These are phyloP conservation scores for Mesoclemmys tuberculata DNA, from an alignment of 2,113 vertebrate species.

Conservation along the genomic window DNA sequence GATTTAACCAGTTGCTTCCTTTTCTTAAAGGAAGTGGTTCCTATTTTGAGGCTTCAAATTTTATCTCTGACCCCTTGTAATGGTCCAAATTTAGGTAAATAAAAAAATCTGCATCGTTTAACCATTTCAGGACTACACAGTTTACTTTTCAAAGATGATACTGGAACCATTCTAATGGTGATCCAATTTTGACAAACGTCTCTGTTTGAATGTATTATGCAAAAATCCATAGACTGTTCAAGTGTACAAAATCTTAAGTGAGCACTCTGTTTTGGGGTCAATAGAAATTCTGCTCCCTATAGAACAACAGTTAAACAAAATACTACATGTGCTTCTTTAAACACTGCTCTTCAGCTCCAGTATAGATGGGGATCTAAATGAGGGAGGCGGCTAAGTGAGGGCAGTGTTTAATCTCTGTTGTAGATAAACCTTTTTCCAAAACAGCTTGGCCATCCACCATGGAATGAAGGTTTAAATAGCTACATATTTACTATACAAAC, in stretches of 20 bases:
- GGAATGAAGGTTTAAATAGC: not conserved
- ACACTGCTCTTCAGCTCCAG: rapidly evolving
- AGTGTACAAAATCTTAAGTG: not conserved
- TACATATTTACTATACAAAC: not conserved
- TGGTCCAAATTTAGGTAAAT: not conserved
- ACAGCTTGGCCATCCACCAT: not conserved
- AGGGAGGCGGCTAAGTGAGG: not conserved
- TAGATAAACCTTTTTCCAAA: not conserved
- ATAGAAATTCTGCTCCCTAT: not conserved
- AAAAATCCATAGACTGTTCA: not conserved
- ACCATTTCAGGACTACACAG: not conserved
- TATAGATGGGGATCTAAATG: not conserved
- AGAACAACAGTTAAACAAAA: not conserved
- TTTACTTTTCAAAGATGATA: not conserved
- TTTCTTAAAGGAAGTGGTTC: not conserved
- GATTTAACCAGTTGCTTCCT: not conserved
- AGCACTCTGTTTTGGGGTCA: not conserved
- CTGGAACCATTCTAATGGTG: not conserved
- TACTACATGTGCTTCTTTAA: not conserved
- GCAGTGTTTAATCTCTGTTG: not conserved
- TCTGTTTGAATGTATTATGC: not conserved
- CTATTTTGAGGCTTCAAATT: not conserved
- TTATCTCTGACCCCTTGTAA: not conserved
- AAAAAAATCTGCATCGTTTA: not conserved
- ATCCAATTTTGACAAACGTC: not conserved